Conservation (phyloP, 2,888 invertebrate species). For the Drosophila mercatorum region DNA sequence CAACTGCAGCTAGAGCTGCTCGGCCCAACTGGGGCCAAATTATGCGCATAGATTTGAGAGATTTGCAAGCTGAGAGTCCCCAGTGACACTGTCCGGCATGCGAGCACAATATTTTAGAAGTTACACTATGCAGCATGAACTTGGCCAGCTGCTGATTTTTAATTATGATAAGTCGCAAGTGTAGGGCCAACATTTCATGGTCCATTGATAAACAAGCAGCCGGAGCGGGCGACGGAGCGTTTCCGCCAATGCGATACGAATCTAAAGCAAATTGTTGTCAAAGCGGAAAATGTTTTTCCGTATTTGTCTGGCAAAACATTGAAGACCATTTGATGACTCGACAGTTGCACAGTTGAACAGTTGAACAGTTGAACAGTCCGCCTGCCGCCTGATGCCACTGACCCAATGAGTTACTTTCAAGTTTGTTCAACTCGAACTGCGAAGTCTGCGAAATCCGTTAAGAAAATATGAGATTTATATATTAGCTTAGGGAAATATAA, state of each 20-base stretch:
- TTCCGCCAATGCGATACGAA: slow-evolving; percentile 67
- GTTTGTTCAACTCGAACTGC: slow-evolving; percentile 46
- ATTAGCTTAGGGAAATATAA: background rate
- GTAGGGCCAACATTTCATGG: slow-evolving; percentile 46
- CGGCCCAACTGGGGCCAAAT: slow-evolving; percentile 49
- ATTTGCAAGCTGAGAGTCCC: slow-evolving; percentile 29
- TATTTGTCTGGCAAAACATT: slow-evolving; percentile 56
- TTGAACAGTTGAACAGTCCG: background rate
- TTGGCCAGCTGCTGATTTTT: slow-evolving; percentile 70
- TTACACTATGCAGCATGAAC: slow-evolving; percentile 58
- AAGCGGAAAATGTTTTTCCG: slow-evolving; percentile 66
- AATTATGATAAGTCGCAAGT: slow-evolving; percentile 68
- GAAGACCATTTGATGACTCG: slow-evolving; percentile 49
- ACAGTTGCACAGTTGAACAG: background rate
- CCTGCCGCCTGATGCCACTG: slow-evolving; percentile 63
- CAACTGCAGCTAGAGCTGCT: slow-evolving; percentile 44
- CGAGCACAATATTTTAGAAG: slow-evolving; percentile 13
- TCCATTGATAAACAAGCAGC: slow-evolving; percentile 41
- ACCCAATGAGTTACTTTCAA: slow-evolving; percentile 70
- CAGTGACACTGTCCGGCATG: slow-evolving; percentile 49
- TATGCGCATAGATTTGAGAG: slow-evolving; percentile 74
- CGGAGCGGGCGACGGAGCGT: slow-evolving; percentile 27
- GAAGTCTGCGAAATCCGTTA: background rate
- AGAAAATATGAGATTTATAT: background rate
- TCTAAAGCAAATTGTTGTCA: slow-evolving; percentile 71